Evolutionary conservation across 2,797 vertebrate genomes (phyloP).

Genomic region (Lepilemur septentrionalis): DNA sequence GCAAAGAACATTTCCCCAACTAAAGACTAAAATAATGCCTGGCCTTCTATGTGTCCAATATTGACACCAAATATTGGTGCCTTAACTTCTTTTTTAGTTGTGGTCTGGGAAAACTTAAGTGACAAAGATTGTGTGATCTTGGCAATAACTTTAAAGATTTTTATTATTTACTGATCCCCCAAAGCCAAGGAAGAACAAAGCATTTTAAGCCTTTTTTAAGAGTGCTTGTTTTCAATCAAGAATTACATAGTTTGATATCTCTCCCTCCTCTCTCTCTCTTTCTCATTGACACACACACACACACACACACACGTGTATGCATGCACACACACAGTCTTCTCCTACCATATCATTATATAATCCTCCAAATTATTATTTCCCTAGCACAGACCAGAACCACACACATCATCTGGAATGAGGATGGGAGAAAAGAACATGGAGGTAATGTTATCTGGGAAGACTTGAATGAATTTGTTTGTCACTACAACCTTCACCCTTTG

Average conservation of each 20-base stretch:
- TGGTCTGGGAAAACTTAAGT: not conserved
- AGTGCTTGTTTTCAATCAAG: not conserved
- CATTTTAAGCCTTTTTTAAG: not conserved
- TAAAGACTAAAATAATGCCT: not conserved
- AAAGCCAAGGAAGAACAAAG: not conserved
- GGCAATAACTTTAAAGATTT: not conserved
- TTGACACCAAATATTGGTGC: not conserved
- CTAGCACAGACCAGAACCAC: not conserved
- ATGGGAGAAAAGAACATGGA: not conserved
- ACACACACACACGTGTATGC: not conserved
- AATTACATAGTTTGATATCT: not conserved
- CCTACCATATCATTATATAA: not conserved
- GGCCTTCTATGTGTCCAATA: not conserved
- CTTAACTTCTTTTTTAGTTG: not conserved
- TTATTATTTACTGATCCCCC: not conserved
- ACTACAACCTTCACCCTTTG: not conserved
- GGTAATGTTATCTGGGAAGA: not conserved
- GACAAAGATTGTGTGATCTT: not conserved
- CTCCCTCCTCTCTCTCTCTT: not conserved
- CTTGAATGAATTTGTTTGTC: not conserved
- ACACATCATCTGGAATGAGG: not conserved
- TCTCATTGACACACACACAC: accelerated
- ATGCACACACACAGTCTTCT: not conserved
- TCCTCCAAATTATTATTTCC: not conserved
- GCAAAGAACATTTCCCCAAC: not conserved